These are phyloP conservation scores for Drosophila erecta DNA, from an alignment of 1,140 invertebrate genomes.

Conservation along the genomic window DNA sequence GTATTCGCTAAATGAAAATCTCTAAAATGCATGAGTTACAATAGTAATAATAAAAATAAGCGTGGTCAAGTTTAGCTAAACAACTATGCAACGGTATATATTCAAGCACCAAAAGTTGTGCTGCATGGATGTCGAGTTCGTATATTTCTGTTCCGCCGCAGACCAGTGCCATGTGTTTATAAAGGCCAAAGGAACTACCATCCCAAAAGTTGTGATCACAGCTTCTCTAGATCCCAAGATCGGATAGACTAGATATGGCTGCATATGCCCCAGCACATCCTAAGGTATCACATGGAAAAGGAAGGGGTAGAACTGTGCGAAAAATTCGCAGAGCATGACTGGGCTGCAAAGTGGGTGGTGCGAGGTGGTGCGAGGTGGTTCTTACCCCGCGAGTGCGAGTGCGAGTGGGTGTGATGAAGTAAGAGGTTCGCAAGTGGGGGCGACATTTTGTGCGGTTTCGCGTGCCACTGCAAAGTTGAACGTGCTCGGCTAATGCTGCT, in stretches of 20 bases:
- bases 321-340: constrained; percentile 51
- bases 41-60: too few species aligned
- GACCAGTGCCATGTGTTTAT: background rate
- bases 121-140: too few species aligned
- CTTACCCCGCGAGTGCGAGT: background rate
- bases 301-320: constrained; percentile 53
- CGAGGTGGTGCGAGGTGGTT: background rate
- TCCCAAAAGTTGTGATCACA: background rate
- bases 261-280: constrained; percentile 3
- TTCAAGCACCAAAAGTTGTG: too few species aligned
- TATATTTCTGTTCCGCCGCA: background rate
- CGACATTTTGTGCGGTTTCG: constrained; percentile 73
- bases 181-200: background rate
- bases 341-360: background rate
- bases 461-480: constrained; percentile 72
- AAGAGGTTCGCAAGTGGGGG: constrained; percentile 37
- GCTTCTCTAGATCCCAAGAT: too few species aligned
- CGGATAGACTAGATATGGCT: background rate
- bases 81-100: too few species aligned
- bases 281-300: constrained; percentile 27
- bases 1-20: too few species aligned
- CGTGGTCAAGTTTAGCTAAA: too few species aligned
- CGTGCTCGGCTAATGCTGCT: constrained; percentile 59
- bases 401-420: constrained; percentile 26
- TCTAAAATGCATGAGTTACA: too few species aligned